These are phyloP conservation scores for Lasioglossum leucozonium DNA, from an alignment of 2,888 invertebrate genomes.

Conservation along the genomic window DNA sequence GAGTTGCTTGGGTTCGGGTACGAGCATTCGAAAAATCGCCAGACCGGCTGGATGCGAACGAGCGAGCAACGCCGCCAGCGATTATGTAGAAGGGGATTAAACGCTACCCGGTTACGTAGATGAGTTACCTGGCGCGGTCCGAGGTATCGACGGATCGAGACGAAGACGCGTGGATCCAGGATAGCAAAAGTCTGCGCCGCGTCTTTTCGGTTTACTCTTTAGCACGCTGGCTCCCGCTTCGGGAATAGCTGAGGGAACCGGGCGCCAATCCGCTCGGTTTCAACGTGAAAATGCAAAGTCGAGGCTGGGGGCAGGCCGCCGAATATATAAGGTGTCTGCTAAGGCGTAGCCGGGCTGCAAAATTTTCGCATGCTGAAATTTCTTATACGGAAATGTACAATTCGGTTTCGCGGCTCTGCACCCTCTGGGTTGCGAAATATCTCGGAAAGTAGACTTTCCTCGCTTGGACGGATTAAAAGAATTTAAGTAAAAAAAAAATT, in stretches of 20 bases:
- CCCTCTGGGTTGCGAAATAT: not conserved
- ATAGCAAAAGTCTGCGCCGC: not conserved
- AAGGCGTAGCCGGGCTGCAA: not conserved
- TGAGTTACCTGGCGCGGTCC: not conserved
- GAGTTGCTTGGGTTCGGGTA: not conserved
- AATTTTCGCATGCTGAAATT: not conserved
- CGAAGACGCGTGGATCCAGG: not conserved
- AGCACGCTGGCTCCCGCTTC: not conserved
- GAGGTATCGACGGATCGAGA: not conserved
- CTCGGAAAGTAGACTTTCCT: not conserved
- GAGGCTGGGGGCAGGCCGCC: conserved; percentile 49
- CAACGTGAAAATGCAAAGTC: conserved; percentile 50
- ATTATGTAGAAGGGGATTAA: not conserved
- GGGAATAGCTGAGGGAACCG: not conserved
- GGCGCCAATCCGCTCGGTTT: conserved; percentile 1
- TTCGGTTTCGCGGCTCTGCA: not conserved
- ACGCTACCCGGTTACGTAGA: too few relatives aligned
- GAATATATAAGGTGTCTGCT: conserved; percentile 36
- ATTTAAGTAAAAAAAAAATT: too few relatives aligned
- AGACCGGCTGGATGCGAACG: not conserved
- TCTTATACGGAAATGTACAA: not conserved
- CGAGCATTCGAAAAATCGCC: not conserved
- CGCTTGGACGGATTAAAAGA: too few relatives aligned
- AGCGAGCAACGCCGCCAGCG: not conserved
- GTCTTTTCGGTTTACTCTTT: not conserved